Base-by-base conservation (phyloP, 2,888 invertebrate species). In the Masnerella sp. region DNA sequence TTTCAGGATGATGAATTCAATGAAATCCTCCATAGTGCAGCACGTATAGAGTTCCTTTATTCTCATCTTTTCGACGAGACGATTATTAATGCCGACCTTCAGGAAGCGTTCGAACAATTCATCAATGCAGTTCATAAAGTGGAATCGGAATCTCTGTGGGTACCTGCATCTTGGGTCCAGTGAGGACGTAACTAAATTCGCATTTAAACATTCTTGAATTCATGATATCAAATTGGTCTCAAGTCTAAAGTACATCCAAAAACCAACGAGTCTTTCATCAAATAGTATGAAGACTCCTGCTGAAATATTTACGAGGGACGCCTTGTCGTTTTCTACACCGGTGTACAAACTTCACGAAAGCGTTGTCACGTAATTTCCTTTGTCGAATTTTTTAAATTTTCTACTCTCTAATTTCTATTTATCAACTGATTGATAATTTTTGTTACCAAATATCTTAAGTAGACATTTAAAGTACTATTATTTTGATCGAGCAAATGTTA, bases 91-190 rank as follows among this genome's bases (percentile, higher is more conserved):
- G 96, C 94, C 22, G 96, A 98, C 83, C 89, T 99, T 68, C 92
- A 94, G 0, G 90, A 91, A 67, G 95, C 98, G 14, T 94, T 98
- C 80, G 94, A 95, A 80, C 94, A 95, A 82, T 90, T 99, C 14
- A 90, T 96, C 61, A 91, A 92, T 80, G 91, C 93, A 40, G 93
- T 95, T 25, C 93, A 95, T 89, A 91, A 93, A 79, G 92, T 97
- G 20, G 97, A 98, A 88, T 93, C 93, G 0, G 96, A 98, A 84
- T 96, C 98, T 0, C 91, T 96, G 11, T 99, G 98, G 98, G 97
- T 98, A 32, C 98, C 99, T 22, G 94, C 95, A 32, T 93, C 94
- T 5, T 98, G 98, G 98, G 95, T 96, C 79, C 95, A 95, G 90
- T 95, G 92, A 88, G 77, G 17, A 30, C 34, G 5, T 22, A 47